Base-by-base conservation (phyloP, 1,140 invertebrate species). In the Adoxophyes honmai region DNA sequence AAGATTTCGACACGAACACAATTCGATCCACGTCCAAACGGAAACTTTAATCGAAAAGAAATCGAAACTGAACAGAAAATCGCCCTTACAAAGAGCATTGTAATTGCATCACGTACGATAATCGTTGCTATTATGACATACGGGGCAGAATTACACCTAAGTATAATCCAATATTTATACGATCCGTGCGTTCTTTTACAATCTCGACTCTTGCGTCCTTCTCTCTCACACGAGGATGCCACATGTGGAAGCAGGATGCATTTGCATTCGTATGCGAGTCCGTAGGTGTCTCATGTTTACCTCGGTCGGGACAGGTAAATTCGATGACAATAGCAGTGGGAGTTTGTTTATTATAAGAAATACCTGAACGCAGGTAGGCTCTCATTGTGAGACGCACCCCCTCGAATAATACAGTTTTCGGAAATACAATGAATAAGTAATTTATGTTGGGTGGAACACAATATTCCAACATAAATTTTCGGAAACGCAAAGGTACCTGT, bases 111-210 rank as follows among this genome's bases (percentile, higher is more conserved):
- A 88, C 85, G 85, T 88, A 86, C 74, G 64, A 85, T 88, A 88
- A 88, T 85, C 83, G 77, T 70, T 57, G 79, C 75, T 79, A 88
- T 88, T 88, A 88, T 88, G 81, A 88, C 85, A 88, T 85, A 82
- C 81, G 78, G 68, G 71, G 73, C 67, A 78, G 82, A 83, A 88
- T 85, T 83, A 81, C 81, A 82, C 81, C 82, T 83, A 85, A 85
- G 62, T 86, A 85, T 88, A 88, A 88, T 86, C 82, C 85, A 88
- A 86, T 88, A 88, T 87, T 82, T 84, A 84, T 86, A 75, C 66
- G 76, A 81, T 68, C 71, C 62, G 69, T 66, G 60, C 70, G 63
- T 75, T 65, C 57, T 61, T 52, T 54, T 68, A 62, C 64, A 63
- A 65, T 67, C 68, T 67, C 16, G n/a, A 33, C 61, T 66, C 16